Evolutionary conservation across 1,140 invertebrate species (phyloP), one percentile per base, ranked within the genome.

Genomic region (Aporrectodea caliginosa): DNA sequence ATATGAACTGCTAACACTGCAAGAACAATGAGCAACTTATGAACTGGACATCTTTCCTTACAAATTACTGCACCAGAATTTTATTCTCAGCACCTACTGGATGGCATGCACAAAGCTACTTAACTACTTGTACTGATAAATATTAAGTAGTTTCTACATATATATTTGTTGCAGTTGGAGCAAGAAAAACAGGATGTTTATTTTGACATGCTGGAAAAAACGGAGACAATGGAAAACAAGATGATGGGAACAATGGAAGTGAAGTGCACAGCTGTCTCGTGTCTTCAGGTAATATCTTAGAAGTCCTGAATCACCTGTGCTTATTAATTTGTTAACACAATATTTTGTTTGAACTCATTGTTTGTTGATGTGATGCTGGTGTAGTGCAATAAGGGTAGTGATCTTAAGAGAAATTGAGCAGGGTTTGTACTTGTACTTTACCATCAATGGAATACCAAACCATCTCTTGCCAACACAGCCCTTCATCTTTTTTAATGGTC

Each of bases 201-300:
- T 86, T 98, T 97, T 82, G 91, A 92, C 80, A 93, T 93, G 85
- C 86, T 97, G 75, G 95, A 97, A 87, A 92, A 92, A 81, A 97
- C 95, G 85, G 96, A 98, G 88, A 91, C 91, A 82, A 92, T 97
- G 91, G 96, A 98, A 86, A 93, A 96, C 78, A 97, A 97, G 88
- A 95, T 98, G 94, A 85, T 93, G 29, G 91, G 90, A 58, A 96
- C 94, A 2, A 95, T 90, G 84, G 93, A 95, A 88, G 88, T 97
- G 29, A 87, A 90, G 32, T 95, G 93, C 83, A 95, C 94, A 88
- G 94, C 95, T n/a, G 93, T 96, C 0, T 91, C 91, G 75, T 98
- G 96, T 88, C 85, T 91, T n/a, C 90, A 93, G 86, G 90, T 91
- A 83, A 83, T 80, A 69, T 30, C 32, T 43, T 80, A 58, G 22